Conservation (phyloP, 2,797 vertebrate genomes). For the Crocidura indochinensis region DNA sequence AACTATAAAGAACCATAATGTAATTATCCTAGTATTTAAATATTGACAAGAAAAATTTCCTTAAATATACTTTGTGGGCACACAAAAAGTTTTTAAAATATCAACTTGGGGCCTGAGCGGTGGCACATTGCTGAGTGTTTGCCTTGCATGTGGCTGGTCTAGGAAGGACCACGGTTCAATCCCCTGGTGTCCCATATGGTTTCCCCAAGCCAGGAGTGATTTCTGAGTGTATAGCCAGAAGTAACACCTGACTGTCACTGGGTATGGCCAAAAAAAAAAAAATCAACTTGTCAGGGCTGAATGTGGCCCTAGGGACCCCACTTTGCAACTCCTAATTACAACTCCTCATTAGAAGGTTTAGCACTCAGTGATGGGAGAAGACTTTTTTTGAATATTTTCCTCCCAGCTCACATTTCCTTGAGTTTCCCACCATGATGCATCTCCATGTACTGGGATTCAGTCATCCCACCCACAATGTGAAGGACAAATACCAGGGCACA, state of each 20-base stretch:
- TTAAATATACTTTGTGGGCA: constrained; percentile 6
- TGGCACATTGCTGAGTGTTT: too few relatives aligned
- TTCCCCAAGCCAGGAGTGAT: too few relatives aligned
- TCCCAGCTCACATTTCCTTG: neutral
- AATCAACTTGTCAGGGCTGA: neutral
- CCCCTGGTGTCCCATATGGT: too few relatives aligned
- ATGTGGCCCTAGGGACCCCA: neutral
- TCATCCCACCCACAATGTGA: neutral
- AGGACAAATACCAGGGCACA: neutral
- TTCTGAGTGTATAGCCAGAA: too few relatives aligned
- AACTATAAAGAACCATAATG: constrained; percentile 12
- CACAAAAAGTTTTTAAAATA: constrained; percentile 13
- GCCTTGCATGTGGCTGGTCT: too few relatives aligned
- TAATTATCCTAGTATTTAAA: constrained; percentile 18
- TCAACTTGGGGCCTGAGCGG: neutral
- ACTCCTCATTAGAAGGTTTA: neutral
- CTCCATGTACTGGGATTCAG: neutral
- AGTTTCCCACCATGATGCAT: neutral
- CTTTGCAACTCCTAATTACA: neutral
- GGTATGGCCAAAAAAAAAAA: too few relatives aligned
- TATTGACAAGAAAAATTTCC: neutral
- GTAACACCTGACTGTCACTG: too few relatives aligned
- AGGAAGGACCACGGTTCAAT: too few relatives aligned
- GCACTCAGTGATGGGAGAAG: neutral
- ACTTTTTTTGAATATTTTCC: too few relatives aligned